Evolutionary conservation across 2,797 vertebrate genomes (phyloP).

Genomic region (Sparus aurata): DNA sequence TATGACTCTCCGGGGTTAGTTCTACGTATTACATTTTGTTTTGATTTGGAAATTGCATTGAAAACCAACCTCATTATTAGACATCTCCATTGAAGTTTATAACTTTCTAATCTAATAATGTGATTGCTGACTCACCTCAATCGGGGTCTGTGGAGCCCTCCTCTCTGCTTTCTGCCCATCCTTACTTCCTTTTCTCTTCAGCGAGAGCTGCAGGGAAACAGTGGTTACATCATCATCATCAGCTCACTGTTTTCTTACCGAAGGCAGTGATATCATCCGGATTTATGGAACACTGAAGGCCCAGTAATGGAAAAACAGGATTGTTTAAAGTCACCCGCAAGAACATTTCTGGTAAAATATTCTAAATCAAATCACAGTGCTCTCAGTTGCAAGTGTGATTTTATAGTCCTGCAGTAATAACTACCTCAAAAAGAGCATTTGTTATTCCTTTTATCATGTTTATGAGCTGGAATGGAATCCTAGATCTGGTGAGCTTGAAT

Average conservation of each 20-base stretch:
- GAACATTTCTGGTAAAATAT: slow-evolving; percentile 40
- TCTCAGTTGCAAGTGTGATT: slow-evolving; percentile 18
- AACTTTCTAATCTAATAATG: slow-evolving; percentile 12
- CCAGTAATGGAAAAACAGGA: slow-evolving; percentile 45
- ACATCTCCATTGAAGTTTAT: slow-evolving; percentile 8
- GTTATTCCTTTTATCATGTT: slow-evolving; percentile 1
- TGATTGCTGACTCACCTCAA: slow-evolving; percentile 88
- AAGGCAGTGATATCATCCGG: slow-evolving; percentile 55
- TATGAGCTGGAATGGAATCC: slow-evolving; percentile 3
- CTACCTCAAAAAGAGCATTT: neutral
- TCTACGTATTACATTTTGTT: slow-evolving; percentile 13
- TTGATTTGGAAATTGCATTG: slow-evolving; percentile 24
- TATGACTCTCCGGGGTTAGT: neutral
- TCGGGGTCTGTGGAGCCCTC: slow-evolving; percentile 90
- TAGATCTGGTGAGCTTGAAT: no score
- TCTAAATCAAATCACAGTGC: slow-evolving; percentile 13
- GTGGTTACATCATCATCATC: slow-evolving; percentile 64
- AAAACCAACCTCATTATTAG: slow-evolving; percentile 30
- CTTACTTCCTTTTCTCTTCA: slow-evolving; percentile 97
- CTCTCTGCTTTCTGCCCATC: slow-evolving; percentile 93
- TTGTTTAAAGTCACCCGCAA: slow-evolving; percentile 29
- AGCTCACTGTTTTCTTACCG: slow-evolving; percentile 41
- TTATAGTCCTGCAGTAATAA: slow-evolving; percentile 20
- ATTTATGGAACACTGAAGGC: slow-evolving; percentile 43
- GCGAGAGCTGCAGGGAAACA: slow-evolving; percentile 87